Evolutionary conservation across 2,888 invertebrate species (phyloP).

Genomic region (Opisthograptis luteolata): DNA sequence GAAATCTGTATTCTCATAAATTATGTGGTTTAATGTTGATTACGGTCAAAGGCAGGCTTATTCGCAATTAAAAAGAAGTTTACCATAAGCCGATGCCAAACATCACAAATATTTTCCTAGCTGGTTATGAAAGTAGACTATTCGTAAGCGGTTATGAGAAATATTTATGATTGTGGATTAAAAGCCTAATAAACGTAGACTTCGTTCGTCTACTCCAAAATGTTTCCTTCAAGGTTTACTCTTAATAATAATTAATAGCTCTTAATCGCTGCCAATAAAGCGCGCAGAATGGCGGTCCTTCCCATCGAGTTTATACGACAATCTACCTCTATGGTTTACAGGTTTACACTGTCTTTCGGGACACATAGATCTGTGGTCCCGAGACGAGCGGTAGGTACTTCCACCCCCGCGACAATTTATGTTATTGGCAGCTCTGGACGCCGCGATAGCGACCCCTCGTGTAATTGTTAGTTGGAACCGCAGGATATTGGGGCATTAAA

Average conservation of each 20-base stretch:
- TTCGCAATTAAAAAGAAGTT: too few species aligned
- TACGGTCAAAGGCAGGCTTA: too few species aligned
- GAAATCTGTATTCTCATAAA: too few species aligned
- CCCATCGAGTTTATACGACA: constrained; percentile 17
- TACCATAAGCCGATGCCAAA: too few species aligned
- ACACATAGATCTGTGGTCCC: constrained; percentile 32
- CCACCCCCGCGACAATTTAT: constrained; percentile 81
- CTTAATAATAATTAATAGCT: too few species aligned
- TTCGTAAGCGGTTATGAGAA: too few species aligned
- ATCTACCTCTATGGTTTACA: too few species aligned
- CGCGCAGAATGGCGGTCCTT: constrained; percentile 17
- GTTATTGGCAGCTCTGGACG: constrained; percentile 77
- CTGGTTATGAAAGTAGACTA: too few species aligned
- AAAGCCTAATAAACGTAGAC: constrained; percentile 9
- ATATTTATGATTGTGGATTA: too few species aligned
- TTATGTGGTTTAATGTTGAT: too few species aligned
- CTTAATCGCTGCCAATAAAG: constrained; percentile 17
- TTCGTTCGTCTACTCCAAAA: constrained; percentile 12
- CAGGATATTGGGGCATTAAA: constrained; percentile 82
- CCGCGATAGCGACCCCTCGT: constrained; percentile 75
- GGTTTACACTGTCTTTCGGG: constrained; percentile 25
- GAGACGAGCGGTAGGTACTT: constrained; percentile 54
- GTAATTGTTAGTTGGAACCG: constrained; percentile 81
- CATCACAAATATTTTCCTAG: too few species aligned
- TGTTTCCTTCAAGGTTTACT: too few species aligned